These are phyloP conservation scores for Epizoanthus scotinus DNA, from an alignment of 92 coral and sea anemone species.

Conservation along the genomic window DNA sequence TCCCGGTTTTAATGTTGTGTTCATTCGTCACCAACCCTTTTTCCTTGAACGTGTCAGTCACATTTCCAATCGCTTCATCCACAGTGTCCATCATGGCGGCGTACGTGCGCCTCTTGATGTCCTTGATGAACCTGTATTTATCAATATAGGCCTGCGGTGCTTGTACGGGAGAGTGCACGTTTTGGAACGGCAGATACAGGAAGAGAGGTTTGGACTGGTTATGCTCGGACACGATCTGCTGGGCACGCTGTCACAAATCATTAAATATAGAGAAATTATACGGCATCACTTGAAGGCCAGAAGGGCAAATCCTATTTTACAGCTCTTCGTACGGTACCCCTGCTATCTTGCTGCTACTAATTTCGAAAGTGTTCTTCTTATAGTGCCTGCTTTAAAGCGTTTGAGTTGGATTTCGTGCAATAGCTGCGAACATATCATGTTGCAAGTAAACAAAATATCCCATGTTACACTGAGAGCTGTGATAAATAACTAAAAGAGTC, in stretches of 20 bases:
- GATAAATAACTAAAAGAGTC: too few relatives aligned
- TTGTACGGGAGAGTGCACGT: slow-evolving; percentile 70
- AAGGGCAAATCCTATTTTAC: too few relatives aligned
- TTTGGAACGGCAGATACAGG: slow-evolving; percentile 77
- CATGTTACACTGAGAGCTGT: too few relatives aligned
- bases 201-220: slow-evolving; percentile 62
- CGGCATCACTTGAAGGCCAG: background rate
- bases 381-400: too few relatives aligned
- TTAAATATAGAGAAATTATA: background rate
- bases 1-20: background rate
- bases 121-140: slow-evolving; percentile 62
- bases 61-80: slow-evolving; percentile 77
- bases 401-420: too few relatives aligned
- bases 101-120: slow-evolving; percentile 52
- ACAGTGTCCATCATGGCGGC: slow-evolving; percentile 72
- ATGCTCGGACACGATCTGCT: slow-evolving; percentile 50
- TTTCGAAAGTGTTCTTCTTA: too few relatives aligned
- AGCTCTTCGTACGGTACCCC: too few relatives aligned
- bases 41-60: slow-evolving; percentile 55
- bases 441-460: too few relatives aligned
- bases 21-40: slow-evolving; percentile 44
- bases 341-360: too few relatives aligned
- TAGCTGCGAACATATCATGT: too few relatives aligned
- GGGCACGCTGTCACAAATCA: slow-evolving; percentile 54
- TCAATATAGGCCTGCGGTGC: slow-evolving; percentile 64